A percentile compares a stretch with the other conserved stretches of the same genome.
Evolutionary conservation across 2,888 invertebrate genomes (phyloP).

Genomic region (Tetropium fuscum): DNA sequence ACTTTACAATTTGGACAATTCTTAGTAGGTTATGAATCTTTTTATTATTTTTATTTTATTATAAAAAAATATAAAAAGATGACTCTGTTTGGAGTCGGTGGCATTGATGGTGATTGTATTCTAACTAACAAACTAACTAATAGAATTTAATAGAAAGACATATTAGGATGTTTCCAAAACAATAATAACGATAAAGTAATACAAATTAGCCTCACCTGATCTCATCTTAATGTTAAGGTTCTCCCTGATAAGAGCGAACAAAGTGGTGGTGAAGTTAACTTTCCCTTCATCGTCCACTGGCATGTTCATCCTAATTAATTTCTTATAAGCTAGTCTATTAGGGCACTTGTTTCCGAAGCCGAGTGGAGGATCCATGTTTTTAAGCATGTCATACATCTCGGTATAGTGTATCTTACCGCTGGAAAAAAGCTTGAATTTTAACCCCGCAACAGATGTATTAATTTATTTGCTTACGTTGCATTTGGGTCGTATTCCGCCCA

Average conservation of each 20-base stretch:
- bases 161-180: too few relatives aligned
- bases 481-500: slow-evolving; percentile 99
- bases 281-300: slow-evolving; percentile 96
- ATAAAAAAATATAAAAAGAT: too few relatives aligned
- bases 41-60: too few relatives aligned
- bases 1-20: too few relatives aligned
- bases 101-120: too few relatives aligned
- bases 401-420: slow-evolving; percentile 98
- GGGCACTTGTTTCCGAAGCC: slow-evolving; percentile 99
- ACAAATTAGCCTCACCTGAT: slow-evolving; percentile 82
- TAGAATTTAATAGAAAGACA: too few relatives aligned
- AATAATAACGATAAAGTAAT: too few relatives aligned
- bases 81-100: too few relatives aligned
- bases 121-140: too few relatives aligned
- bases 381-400: slow-evolving; percentile 99
- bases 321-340: slow-evolving; percentile 98
- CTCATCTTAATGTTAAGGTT: slow-evolving; percentile 99
- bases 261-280: slow-evolving; percentile 98
- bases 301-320: slow-evolving; percentile 99
- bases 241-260: slow-evolving; percentile 99
- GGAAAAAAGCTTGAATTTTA: too few relatives aligned
- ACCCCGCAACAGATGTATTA: too few relatives aligned
- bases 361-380: slow-evolving; percentile 99
- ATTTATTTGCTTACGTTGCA: slow-evolving; percentile 84
- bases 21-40: too few relatives aligned